A percentile compares a stretch with the other conserved stretches of the same genome.
Conservation (phyloP, 2,113 vertebrate genomes). For the Grus americana region DNA sequence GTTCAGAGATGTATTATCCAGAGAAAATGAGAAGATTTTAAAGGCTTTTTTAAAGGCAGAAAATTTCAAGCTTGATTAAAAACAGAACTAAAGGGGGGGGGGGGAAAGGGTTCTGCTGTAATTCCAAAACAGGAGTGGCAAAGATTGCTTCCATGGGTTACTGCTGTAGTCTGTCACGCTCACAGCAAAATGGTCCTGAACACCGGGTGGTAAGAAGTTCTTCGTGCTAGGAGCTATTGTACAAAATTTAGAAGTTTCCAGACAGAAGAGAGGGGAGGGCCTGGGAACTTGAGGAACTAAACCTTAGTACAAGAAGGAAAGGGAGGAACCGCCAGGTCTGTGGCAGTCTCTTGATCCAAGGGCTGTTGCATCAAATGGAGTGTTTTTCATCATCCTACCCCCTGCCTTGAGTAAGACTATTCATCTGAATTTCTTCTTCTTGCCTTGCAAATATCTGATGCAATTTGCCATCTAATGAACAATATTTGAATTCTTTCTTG, state of each 20-base stretch:
- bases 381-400: background rate
- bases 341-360: background rate
- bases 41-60: slow-evolving; percentile 36
- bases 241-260: background rate
- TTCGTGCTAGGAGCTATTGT: background rate
- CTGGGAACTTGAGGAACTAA: background rate
- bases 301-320: background rate
- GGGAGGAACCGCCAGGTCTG: background rate
- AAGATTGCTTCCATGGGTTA: background rate
- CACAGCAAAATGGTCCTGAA: background rate
- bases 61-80: slow-evolving; percentile 57
- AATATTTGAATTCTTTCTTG: background rate
- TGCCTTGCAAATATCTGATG: background rate
- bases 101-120: background rate
- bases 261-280: background rate
- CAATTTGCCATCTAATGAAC: background rate
- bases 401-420: background rate
- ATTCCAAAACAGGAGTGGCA: background rate
- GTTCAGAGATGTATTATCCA: slow-evolving; percentile 49
- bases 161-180: background rate
- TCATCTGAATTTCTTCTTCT: background rate
- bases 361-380: background rate
- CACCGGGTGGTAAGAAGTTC: background rate
- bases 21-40: slow-evolving; percentile 56
- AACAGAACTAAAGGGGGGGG: slow-evolving; percentile 5